Evolutionary conservation across 64 coral and sea anemone genomes (phyloP).

Genomic region (Pachyseris speciosa): DNA sequence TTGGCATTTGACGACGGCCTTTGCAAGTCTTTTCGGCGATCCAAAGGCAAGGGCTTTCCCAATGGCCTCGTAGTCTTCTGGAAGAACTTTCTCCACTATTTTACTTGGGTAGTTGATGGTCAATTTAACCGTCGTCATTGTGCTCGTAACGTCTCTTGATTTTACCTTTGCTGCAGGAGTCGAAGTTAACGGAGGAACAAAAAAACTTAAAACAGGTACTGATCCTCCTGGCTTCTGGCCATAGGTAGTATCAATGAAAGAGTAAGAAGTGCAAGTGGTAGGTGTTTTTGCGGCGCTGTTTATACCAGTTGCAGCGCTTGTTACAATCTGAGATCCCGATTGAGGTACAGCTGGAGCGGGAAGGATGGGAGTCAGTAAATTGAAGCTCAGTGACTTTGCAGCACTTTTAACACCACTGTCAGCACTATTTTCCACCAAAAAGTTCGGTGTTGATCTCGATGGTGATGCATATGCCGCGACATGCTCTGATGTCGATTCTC

Average conservation of each 20-base stretch:
- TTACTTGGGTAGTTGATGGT: no score
- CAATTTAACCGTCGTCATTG: no score
- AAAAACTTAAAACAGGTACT: neutral
- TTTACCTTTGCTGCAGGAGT: no score
- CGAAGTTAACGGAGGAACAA: neutral
- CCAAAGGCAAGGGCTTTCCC: constrained; percentile 40
- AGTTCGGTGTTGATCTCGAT: neutral
- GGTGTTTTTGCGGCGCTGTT: neutral
- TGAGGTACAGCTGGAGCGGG: neutral
- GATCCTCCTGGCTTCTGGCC: neutral
- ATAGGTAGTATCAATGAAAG: constrained; percentile 1
- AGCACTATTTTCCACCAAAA: neutral
- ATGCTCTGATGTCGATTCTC: neutral
- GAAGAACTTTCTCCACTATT: constrained; percentile 9
- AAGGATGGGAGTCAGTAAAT: neutral
- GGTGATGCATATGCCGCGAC: neutral
- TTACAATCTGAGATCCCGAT: neutral
- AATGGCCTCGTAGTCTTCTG: neutral
- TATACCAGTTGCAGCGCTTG: no score
- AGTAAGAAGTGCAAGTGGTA: neutral
- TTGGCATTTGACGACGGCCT: constrained; percentile 45
- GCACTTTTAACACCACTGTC: neutral
- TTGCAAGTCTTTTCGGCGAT: neutral
- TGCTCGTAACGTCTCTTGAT: no score
- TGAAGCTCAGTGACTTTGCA: neutral